These are phyloP conservation scores for Coreius guichenoti DNA, from an alignment of 2,797 vertebrate genomes.

Conservation along the genomic window DNA sequence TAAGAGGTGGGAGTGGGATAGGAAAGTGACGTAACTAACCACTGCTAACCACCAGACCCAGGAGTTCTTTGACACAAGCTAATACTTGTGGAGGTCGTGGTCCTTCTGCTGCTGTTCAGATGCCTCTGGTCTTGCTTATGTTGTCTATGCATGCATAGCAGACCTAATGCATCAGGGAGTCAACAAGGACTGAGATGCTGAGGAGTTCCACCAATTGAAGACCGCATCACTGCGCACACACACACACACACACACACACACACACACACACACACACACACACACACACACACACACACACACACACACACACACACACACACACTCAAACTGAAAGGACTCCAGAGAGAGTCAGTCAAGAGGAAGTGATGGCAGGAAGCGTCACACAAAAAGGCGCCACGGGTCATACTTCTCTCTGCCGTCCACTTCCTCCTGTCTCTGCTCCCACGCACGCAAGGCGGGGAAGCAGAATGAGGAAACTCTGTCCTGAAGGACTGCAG, in stretches of 20 bases:
- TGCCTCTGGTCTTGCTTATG: constrained; percentile 47
- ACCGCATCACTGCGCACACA: constrained; percentile 7
- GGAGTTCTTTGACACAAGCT: not conserved
- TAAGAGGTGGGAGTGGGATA: not conserved
- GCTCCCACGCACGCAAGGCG: constrained; percentile 60
- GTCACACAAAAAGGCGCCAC: constrained; percentile 65
- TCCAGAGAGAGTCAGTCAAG: constrained; percentile 47
- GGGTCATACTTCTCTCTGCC: constrained; percentile 59
- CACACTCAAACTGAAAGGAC: constrained; percentile 21
- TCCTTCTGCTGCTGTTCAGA: constrained; percentile 57
- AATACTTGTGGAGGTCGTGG: constrained; percentile 22
- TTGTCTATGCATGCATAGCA: constrained; percentile 41
- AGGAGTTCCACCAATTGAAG: constrained; percentile 3
- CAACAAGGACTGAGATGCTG: constrained; percentile 16
- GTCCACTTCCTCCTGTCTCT: constrained; percentile 44
- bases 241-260: constrained; percentile 17
- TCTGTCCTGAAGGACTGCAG: constrained; percentile 52
- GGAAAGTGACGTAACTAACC: too few species aligned
- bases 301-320: constrained; percentile 13
- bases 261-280: constrained; percentile 8
- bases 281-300: constrained; percentile 15
- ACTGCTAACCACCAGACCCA: not conserved
- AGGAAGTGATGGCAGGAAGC: constrained; percentile 61
- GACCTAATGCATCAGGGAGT: constrained; percentile 49
- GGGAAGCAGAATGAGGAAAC: constrained; percentile 66